Percentiles rank a stretch among this genome's conserved stretches.
Evolutionary conservation across 2,797 vertebrate species (phyloP).

Genomic region (Eutrigla gurnardus): DNA sequence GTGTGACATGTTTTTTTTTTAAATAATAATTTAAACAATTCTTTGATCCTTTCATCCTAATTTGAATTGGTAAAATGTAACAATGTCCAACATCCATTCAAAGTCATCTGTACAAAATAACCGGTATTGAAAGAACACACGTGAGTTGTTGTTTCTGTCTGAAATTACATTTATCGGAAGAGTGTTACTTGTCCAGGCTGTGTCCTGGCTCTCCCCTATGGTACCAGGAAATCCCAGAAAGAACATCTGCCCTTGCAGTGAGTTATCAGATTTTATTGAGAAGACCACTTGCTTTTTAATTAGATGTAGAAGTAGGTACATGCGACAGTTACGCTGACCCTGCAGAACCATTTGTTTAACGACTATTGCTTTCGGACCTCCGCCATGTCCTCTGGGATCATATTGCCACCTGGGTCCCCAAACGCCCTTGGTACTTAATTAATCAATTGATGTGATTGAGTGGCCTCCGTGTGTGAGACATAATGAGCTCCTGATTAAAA

Average conservation of each 20-base stretch:
- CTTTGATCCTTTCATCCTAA: too few species aligned
- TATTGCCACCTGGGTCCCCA: slow-evolving; percentile 62
- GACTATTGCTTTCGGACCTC: slow-evolving; percentile 52
- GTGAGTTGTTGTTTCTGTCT: too few species aligned
- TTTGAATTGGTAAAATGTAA: too few species aligned
- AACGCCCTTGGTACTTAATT: slow-evolving; percentile 75
- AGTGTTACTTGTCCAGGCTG: too few species aligned
- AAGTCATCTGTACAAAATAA: too few species aligned
- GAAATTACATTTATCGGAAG: too few species aligned
- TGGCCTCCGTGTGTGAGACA: slow-evolving; percentile 65
- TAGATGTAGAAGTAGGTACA: slow-evolving; percentile 40
- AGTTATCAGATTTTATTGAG: slow-evolving; percentile 45
- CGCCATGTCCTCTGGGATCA: slow-evolving; percentile 50
- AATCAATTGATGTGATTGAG: slow-evolving; percentile 81
- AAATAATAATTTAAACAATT: too few species aligned
- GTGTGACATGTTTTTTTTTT: too few species aligned
- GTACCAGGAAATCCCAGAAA: slow-evolving; percentile 6
- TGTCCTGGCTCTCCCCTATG: too few species aligned
- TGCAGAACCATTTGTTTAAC: slow-evolving; percentile 57
- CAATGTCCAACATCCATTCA: too few species aligned
- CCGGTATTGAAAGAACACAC: too few species aligned
- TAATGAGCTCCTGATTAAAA: slow-evolving; percentile 81
- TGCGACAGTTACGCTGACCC: slow-evolving; percentile 54
- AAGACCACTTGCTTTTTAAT: slow-evolving; percentile 57
- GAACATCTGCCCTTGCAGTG: slow-evolving; percentile 55